Base-by-base conservation (phyloP, 2,888 invertebrate genomes). In the Eurytoma adleriae region DNA sequence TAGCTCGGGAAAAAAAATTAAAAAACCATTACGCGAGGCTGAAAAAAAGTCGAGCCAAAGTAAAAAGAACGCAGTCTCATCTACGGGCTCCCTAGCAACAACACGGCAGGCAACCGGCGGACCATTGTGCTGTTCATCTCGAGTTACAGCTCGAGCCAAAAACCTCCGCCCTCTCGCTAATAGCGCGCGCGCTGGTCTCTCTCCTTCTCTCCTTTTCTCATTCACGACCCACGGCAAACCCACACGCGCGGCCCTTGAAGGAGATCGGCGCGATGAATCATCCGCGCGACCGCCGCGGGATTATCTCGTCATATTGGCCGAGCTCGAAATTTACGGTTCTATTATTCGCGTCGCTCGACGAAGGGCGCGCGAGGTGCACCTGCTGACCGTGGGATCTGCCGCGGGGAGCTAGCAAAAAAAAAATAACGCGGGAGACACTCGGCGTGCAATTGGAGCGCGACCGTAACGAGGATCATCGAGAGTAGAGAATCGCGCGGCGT, bases 291-390 rank as follows among this genome's bases (percentile, higher is more conserved):
- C 57, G 52, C 27, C 24, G 24, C 30, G 1, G 67, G 78, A 78
- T 78, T 78, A 80, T 80, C 77, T 71, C 73, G 73, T 80, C 80
- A 70, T 73, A 69, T 73, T 66, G 27, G 56, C 54, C 50, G 40
- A 30, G 68, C 62, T 16, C 62, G 48, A 79, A 68, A 80, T 80
- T 76, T 76, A 72, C 67, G 61, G 56, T 79, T 66, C 56, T 76
- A 76, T 80, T 75, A 79, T 79, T 70, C 76, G 12, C 14, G n/a
- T 61, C 40, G 27, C 18, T 59, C 16, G 54, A 14, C 16, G 54
- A 54, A n/a, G 3, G 52, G 40, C 18, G 52, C 18, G 62, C 5
- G 24, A 4, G 20, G 27, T 14, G 24, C 16, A 54, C 54, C n/a
- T 18, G 3, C 48, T 24, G 54, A 68, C 18, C 73, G 79, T 74